Evolutionary conservation across 2,797 vertebrate genomes (phyloP).

Genomic region (Poecilia velifera): DNA sequence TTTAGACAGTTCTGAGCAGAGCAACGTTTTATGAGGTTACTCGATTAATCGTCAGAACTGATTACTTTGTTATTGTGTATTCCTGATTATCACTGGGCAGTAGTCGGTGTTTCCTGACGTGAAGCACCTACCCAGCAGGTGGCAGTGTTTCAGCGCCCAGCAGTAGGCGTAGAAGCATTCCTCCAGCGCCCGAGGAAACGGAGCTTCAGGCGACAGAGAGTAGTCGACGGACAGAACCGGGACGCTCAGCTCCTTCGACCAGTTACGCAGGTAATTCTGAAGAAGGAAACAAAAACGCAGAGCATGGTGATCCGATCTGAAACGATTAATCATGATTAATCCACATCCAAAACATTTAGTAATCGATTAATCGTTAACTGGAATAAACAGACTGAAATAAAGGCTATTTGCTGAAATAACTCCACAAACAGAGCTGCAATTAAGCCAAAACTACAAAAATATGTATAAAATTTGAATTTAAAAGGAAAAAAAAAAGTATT

Average conservation of each 20-base stretch:
- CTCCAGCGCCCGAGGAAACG: constrained; percentile 83
- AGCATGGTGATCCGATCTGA: background rate
- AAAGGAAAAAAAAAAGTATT: too few species aligned
- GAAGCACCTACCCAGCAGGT: constrained; percentile 75
- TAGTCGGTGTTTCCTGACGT: background rate
- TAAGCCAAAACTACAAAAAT: background rate
- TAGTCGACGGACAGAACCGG: constrained; percentile 84
- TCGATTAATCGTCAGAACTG: too few species aligned
- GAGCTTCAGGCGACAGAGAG: constrained; percentile 82
- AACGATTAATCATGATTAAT: background rate
- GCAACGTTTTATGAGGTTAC: too few species aligned
- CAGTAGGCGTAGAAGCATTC: constrained; percentile 86
- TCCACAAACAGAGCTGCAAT: background rate
- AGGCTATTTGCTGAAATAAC: background rate
- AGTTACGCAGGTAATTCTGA: constrained; percentile 81
- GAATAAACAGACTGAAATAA: too few species aligned
- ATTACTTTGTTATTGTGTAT: too few species aligned
- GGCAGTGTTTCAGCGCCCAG: constrained; percentile 83
- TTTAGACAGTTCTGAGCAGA: too few species aligned
- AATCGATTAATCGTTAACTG: background rate
- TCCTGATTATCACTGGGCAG: too few species aligned
- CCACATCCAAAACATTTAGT: background rate
- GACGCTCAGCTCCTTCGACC: constrained; percentile 78
- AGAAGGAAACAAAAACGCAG: background rate
- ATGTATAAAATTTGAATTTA: too few species aligned